Evolutionary conservation across 2,888 invertebrate genomes (phyloP).

Genomic region (Lordiphosa fenestrarum): DNA sequence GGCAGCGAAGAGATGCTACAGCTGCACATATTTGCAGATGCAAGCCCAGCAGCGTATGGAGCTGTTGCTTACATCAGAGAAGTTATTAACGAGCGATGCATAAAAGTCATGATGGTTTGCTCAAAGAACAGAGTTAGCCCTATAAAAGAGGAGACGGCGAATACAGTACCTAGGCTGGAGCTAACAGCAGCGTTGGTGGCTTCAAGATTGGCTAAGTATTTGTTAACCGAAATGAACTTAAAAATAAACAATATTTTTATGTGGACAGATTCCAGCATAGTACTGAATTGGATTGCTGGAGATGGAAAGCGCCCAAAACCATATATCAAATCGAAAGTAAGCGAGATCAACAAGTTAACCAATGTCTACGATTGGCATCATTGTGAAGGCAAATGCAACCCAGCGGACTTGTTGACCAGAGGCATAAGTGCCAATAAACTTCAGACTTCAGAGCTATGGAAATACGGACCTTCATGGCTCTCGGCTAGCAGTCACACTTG

Average conservation of each 20-base stretch:
- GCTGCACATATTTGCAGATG: no score
- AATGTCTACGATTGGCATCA: slow-evolving; percentile 1
- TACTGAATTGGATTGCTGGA: not conserved
- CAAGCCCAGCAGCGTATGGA: no score
- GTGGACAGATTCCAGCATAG: not conserved
- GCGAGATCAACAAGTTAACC: slow-evolving; percentile 1
- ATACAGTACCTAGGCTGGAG: not conserved
- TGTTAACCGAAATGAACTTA: not conserved
- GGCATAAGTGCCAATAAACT: not conserved
- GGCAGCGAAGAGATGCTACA: no score
- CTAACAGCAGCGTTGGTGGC: not conserved
- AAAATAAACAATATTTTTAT: not conserved
- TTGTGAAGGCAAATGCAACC: not conserved
- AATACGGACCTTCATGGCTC: no score
- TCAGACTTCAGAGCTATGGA: no score
- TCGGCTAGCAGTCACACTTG: not conserved
- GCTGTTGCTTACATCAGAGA: no score
- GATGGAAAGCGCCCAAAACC: not conserved
- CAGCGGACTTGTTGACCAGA: slow-evolving; percentile 1
- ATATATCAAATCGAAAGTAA: not conserved
- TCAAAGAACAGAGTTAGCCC: not conserved
- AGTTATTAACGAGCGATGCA: no score
- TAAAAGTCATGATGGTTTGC: no score
- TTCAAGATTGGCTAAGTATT: slow-evolving; percentile 1
- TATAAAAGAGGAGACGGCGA: not conserved